Evolutionary conservation across 2,888 invertebrate species (phyloP), one percentile per base, ranked within the genome.

Genomic region (Nomada fucata): DNA sequence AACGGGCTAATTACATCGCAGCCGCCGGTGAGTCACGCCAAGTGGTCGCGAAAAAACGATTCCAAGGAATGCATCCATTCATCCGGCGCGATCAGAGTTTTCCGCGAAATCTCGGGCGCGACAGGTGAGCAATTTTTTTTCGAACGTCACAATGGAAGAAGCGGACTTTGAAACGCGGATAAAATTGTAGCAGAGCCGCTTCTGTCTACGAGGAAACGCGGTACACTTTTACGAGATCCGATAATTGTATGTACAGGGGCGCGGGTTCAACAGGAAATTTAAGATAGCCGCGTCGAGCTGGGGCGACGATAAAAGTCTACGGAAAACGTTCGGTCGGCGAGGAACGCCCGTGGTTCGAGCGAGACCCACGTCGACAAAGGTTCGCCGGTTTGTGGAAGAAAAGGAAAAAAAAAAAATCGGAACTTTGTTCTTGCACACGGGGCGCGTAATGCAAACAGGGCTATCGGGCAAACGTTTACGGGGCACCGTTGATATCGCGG

Each of bases 401-500:
- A 26, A 1, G n/a, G n/a, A n/a, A 0, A 23, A 23, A 23, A 79
- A 52, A 63, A 42, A 5, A 2, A 36, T 36, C 42, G 50, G 42
- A 23, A 60, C 63, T 71, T 82, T 76, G 64, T 82, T 69, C 36
- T 18, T 53, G 61, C 42, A 52, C 10, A 50, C 52, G 63, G 36
- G 57, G 26, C 60, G 53, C 1, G 20, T 13, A 60, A 52, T 52
- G 83, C 83, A 83, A 83, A 83, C 79, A 75, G 70, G 61, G 55
- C 72, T 83, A 79, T 83, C 83, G 42, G 63, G 69, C 59, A 64
- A 76, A 65, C 72, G 74, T 79, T 61, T n/a, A 57, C 55, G 67
- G 47, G 67, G 61, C 52, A 9, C 36, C 63, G 76, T 86, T 83
- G 86, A 86, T 86, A 86, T 87, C 86, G 47, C 64, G 55, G 13